phyloP scores from a whole-genome alignment of 2,888 invertebrate species.

The Cephus sareptanus region DNA sequence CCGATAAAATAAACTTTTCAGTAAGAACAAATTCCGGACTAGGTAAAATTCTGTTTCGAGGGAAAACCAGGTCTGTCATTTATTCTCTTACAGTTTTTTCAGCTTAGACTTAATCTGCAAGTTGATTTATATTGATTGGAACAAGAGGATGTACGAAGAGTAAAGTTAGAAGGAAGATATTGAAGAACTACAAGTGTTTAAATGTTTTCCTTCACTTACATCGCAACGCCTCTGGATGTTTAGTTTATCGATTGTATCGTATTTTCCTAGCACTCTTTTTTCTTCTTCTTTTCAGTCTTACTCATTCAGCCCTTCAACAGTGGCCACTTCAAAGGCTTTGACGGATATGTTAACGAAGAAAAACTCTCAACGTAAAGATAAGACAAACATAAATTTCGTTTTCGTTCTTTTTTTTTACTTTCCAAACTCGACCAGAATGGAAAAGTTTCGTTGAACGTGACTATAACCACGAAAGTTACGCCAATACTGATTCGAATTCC shows the following conservation, averaged over 20 bases:
- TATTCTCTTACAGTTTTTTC: not conserved
- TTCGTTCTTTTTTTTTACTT: not conserved
- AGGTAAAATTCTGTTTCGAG: not conserved
- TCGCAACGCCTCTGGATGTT: not conserved
- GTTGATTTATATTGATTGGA: conserved; percentile 36
- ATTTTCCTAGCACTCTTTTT: not conserved
- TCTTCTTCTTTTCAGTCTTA: not conserved
- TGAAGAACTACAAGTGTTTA: not conserved
- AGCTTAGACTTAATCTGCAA: conserved; percentile 16
- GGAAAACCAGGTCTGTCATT: not conserved
- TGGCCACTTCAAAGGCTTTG: not conserved
- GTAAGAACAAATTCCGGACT: conserved; percentile 45
- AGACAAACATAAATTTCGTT: not conserved
- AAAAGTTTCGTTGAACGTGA: not conserved
- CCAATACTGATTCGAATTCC: not conserved
- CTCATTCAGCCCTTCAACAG: not conserved
- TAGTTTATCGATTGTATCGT: not conserved
- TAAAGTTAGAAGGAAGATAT: not conserved
- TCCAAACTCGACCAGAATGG: not conserved
- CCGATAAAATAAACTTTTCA: conserved; percentile 37
- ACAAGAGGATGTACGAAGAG: conserved; percentile 1
- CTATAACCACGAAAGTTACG: not conserved
- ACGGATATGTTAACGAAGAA: not conserved
- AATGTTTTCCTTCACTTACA: not conserved
- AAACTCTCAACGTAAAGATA: not conserved